A percentile compares a stretch with the other conserved stretches of the same genome.
These are phyloP conservation scores for Acanthopleura granulata DNA, from an alignment of 2,888 invertebrate genomes.

Conservation along the genomic window DNA sequence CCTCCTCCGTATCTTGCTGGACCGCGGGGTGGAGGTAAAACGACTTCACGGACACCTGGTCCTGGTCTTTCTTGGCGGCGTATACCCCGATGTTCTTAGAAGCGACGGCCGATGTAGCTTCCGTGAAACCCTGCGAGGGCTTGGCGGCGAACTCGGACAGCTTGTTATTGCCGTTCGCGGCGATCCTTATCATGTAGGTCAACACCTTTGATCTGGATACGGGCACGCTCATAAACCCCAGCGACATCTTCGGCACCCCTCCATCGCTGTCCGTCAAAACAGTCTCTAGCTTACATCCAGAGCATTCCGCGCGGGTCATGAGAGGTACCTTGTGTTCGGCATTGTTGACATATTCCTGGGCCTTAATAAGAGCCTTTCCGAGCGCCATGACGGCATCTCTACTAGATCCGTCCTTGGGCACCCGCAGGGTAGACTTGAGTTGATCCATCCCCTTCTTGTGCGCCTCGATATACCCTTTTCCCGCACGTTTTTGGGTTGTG, in stretches of 20 bases:
- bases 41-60: background rate
- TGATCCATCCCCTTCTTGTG: conserved; percentile 1
- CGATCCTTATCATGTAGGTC: background rate
- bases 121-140: background rate
- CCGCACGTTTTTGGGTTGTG: background rate
- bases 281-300: background rate
- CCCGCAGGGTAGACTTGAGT: background rate
- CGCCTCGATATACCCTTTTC: background rate
- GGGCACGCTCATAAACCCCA: conserved; percentile 1
- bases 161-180: background rate
- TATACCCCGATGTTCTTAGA: background rate
- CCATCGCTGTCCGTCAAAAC: background rate
- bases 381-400: background rate
- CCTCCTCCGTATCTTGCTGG: background rate
- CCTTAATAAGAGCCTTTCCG: background rate
- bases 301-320: background rate
- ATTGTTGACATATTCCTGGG: background rate
- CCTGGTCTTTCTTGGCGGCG: background rate
- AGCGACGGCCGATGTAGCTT: background rate
- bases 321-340: conserved; percentile 4
- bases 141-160: background rate
- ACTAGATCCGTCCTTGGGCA: background rate
- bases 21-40: background rate
- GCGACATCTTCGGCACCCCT: background rate
- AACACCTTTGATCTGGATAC: background rate